These are phyloP conservation scores for Gadopsis marmoratus DNA, from an alignment of 2,797 vertebrate species.

Conservation along the genomic window DNA sequence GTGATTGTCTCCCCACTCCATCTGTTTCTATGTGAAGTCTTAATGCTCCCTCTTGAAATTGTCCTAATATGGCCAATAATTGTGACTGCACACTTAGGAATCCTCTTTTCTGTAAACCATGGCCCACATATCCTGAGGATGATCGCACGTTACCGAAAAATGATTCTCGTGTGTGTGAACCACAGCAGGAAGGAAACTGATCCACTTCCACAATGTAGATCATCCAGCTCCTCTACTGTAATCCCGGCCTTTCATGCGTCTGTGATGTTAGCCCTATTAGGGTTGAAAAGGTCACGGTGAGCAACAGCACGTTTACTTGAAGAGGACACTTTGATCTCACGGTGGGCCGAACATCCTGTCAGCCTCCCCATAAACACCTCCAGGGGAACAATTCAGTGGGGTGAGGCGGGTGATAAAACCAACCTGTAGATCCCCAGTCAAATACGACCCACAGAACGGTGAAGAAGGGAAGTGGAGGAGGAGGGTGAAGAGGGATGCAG, in stretches of 20 bases:
- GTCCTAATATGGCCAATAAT: constrained; percentile 9
- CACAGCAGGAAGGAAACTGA: constrained; percentile 65
- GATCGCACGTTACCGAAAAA: constrained; percentile 44
- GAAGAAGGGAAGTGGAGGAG: constrained; percentile 62
- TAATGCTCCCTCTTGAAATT: constrained; percentile 8
- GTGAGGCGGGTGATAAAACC: constrained; percentile 68
- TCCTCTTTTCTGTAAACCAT: constrained; percentile 32
- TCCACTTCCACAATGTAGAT: constrained; percentile 42
- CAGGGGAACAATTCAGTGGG: constrained; percentile 79
- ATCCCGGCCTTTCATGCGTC: constrained; percentile 72
- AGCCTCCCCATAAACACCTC: constrained; percentile 86
- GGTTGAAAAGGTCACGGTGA: constrained; percentile 85
- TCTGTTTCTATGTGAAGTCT: constrained; percentile 1
- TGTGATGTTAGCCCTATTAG: constrained; percentile 74
- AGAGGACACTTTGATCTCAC: constrained; percentile 83
- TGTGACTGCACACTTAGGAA: constrained; percentile 21
- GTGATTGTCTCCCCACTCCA: neutral
- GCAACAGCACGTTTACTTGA: constrained; percentile 78
- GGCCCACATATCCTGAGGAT: constrained; percentile 37
- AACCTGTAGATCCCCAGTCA: constrained; percentile 72
- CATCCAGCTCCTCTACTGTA: constrained; percentile 69
- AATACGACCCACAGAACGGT: constrained; percentile 66
- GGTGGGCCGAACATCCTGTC: constrained; percentile 87
- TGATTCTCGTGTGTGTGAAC: constrained; percentile 54
- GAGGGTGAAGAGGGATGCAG: constrained; percentile 55